A percentile compares a stretch with the other conserved stretches of the same genome.
These are phyloP conservation scores for Strigops habroptila DNA, from an alignment of 2,113 vertebrate genomes.

Conservation along the genomic window DNA sequence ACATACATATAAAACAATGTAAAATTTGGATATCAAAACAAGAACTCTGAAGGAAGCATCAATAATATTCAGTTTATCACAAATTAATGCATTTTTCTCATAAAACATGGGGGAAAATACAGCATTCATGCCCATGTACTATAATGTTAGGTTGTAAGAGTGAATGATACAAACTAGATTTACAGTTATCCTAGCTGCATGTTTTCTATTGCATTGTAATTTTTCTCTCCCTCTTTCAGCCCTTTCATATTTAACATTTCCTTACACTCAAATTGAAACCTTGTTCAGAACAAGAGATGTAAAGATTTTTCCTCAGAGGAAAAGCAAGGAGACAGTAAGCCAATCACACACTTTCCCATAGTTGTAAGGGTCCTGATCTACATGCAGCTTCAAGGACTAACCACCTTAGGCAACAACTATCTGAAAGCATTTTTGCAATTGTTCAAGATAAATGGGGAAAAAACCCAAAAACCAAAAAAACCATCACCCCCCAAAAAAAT, in stretches of 20 bases:
- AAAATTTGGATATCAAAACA: not conserved
- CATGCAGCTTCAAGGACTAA: not conserved
- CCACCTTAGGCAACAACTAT: not conserved
- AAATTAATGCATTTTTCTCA: not conserved
- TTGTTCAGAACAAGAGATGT: not conserved
- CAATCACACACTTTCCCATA: not conserved
- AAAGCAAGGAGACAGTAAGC: not conserved
- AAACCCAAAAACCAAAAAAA: too few species aligned
- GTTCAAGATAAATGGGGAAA: not conserved
- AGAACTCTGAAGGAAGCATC: not conserved
- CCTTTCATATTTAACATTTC: not conserved
- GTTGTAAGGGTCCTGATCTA: not conserved
- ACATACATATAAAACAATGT: accelerated
- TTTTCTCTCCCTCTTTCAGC: not conserved
- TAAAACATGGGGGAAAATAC: not conserved
- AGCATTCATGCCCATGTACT: not conserved
- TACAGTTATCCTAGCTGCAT: not conserved
- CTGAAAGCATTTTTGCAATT: not conserved
- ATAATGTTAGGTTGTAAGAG: not conserved
- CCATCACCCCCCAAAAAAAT: not conserved
- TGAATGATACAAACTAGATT: not conserved
- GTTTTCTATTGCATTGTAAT: not conserved
- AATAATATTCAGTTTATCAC: not conserved
- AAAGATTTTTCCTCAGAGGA: not conserved
- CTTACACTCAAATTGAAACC: not conserved